Percentiles rank a stretch among this genome's conserved stretches.
Conservation (phyloP, 2,888 invertebrate species). For the Drosophila glabriapex region DNA sequence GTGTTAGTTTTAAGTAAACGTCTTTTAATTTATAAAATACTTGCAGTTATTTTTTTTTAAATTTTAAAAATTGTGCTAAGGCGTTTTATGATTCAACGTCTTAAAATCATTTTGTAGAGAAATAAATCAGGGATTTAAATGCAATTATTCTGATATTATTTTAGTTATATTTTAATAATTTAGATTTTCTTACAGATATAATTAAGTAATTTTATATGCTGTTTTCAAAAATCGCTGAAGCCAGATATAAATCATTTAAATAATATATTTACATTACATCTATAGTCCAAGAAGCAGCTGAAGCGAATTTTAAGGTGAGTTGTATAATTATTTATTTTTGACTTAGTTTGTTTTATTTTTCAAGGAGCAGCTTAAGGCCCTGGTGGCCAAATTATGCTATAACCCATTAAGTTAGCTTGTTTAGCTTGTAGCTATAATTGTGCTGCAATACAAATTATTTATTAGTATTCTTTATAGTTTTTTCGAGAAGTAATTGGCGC, state of each 20-base stretch:
- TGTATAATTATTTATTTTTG: background rate
- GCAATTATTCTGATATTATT: background rate
- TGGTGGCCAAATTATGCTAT: background rate
- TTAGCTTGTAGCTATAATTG: background rate
- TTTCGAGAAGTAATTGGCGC: background rate
- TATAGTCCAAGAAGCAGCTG: background rate
- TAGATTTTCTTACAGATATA: background rate
- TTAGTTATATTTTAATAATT: too few species aligned
- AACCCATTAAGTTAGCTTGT: background rate
- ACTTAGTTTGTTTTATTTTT: background rate
- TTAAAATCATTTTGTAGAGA: background rate
- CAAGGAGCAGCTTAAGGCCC: background rate
- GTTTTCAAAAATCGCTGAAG: background rate
- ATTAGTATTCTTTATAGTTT: background rate
- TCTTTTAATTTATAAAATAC: background rate
- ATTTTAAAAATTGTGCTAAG: background rate
- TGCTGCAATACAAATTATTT: too few species aligned
- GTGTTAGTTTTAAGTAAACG: background rate
- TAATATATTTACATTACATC: background rate
- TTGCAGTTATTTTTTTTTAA: background rate
- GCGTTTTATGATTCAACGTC: background rate
- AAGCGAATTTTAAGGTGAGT: background rate
- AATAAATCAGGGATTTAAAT: background rate
- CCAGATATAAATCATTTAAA: background rate
- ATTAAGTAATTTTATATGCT: background rate